A percentile compares a stretch with the other conserved stretches of the same genome.
Conservation (phyloP, 2,797 vertebrate species). For the Austrolebias charrua region DNA sequence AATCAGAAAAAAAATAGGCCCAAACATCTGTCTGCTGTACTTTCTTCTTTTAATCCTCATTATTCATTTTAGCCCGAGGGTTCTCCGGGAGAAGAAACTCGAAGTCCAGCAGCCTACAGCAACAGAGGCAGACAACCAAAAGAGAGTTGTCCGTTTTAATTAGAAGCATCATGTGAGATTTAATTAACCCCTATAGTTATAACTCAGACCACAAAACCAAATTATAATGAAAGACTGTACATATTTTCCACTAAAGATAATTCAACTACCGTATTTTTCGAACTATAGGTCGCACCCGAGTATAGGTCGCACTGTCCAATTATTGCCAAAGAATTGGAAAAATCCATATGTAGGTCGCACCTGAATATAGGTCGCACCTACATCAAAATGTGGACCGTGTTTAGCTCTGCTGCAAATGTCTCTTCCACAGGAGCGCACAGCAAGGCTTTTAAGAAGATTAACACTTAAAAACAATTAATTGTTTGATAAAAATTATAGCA, state of each 20-base stretch:
- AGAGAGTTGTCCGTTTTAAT: slow-evolving; percentile 65
- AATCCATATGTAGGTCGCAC: too few relatives aligned
- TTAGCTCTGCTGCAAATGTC: too few relatives aligned
- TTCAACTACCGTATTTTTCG: too few relatives aligned
- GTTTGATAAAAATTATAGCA: too few relatives aligned
- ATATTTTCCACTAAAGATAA: slow-evolving; percentile 17
- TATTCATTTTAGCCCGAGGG: slow-evolving; percentile 60
- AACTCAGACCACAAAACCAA: slow-evolving; percentile 36
- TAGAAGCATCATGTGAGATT: slow-evolving; percentile 58
- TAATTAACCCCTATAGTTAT: slow-evolving; percentile 65
- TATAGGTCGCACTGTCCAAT: too few relatives aligned
- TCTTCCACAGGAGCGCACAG: too few relatives aligned
- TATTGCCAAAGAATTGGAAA: too few relatives aligned
- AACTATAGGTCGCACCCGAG: too few relatives aligned
- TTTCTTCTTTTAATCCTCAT: slow-evolving; percentile 63
- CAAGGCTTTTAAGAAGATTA: too few relatives aligned
- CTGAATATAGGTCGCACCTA: too few relatives aligned
- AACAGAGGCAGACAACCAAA: slow-evolving; percentile 52
- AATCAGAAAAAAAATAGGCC: slow-evolving; percentile 58
- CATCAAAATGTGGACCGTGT: too few relatives aligned
- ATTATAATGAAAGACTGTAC: slow-evolving; percentile 39
- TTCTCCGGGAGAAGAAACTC: slow-evolving; percentile 50
- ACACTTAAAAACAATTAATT: too few relatives aligned
- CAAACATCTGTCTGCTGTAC: slow-evolving; percentile 66
- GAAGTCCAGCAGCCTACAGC: slow-evolving; percentile 48